Evolutionary conservation across 2,113 vertebrate species (phyloP).

Genomic region (Alouatta palliata): DNA sequence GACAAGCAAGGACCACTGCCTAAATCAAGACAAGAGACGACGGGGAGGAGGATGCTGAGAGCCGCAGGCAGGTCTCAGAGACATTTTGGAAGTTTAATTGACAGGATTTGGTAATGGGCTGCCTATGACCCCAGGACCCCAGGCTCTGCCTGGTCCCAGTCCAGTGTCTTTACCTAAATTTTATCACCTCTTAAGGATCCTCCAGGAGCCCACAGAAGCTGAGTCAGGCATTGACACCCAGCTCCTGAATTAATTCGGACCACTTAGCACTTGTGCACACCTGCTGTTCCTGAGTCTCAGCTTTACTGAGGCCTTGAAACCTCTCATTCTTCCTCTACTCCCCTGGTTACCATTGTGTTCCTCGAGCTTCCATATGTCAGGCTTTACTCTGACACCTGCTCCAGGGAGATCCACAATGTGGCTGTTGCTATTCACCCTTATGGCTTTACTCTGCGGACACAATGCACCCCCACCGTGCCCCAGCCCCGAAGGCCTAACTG

Average conservation of each 20-base stretch:
- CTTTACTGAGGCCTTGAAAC: not conserved
- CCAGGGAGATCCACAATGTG: not conserved
- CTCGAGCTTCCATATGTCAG: not conserved
- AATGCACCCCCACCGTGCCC: too few species aligned
- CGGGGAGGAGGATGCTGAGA: not conserved
- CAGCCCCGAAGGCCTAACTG: not conserved
- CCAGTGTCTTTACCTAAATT: not conserved
- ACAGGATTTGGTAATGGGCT: not conserved
- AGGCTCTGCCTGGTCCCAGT: not conserved
- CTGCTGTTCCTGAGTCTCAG: not conserved
- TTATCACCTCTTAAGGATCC: not conserved
- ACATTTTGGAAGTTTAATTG: not conserved
- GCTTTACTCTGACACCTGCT: not conserved
- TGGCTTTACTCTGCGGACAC: not conserved
- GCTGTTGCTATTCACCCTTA: not conserved
- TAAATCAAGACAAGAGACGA: not conserved
- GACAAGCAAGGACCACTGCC: not conserved
- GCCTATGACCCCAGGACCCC: not conserved
- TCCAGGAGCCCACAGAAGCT: not conserved
- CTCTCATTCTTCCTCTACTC: not conserved
- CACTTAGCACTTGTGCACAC: not conserved
- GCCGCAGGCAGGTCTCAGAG: not conserved
- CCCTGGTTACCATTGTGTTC: not conserved
- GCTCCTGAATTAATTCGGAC: not conserved
- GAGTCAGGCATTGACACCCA: not conserved